Evolutionary conservation across 2,113 vertebrate species (phyloP).

Genomic region (Hemichromis elongatus): DNA sequence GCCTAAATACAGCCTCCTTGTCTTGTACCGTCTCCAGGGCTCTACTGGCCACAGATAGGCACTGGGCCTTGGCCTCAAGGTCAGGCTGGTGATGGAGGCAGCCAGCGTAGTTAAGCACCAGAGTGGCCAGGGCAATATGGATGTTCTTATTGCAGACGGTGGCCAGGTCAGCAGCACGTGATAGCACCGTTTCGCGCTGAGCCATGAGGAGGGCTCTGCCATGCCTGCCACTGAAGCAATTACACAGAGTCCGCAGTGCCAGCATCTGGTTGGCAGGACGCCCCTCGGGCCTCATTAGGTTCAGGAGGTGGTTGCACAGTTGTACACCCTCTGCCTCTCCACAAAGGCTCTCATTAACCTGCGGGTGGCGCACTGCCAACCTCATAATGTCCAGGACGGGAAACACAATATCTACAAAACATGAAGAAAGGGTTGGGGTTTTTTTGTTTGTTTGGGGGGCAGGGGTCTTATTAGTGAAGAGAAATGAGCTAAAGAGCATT

Average conservation of each 20-base stretch:
- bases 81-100: conserved; percentile 84
- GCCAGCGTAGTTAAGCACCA: conserved; percentile 90
- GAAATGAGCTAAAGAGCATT: background rate
- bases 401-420: conserved; percentile 87
- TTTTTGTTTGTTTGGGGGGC: no score
- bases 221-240: conserved; percentile 84
- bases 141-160: conserved; percentile 88
- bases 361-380: conserved; percentile 88
- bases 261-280: conserved; percentile 94
- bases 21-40: conserved; percentile 92
- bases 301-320: conserved; percentile 86
- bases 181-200: conserved; percentile 85
- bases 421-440: background rate
- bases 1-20: conserved; percentile 92
- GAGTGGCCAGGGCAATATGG: conserved; percentile 90
- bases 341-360: conserved; percentile 89
- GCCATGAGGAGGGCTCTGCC: conserved; percentile 87
- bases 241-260: conserved; percentile 91
- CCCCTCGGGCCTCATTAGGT: conserved; percentile 83
- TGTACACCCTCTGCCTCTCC: conserved; percentile 83
- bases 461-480: background rate
- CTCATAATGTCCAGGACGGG: conserved; percentile 94
- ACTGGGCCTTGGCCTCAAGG: conserved; percentile 95
- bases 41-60: conserved; percentile 90
- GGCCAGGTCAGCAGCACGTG: conserved; percentile 85